These are phyloP conservation scores for Neelides sp. DNA, from an alignment of 1,140 invertebrate species.

Conservation along the genomic window DNA sequence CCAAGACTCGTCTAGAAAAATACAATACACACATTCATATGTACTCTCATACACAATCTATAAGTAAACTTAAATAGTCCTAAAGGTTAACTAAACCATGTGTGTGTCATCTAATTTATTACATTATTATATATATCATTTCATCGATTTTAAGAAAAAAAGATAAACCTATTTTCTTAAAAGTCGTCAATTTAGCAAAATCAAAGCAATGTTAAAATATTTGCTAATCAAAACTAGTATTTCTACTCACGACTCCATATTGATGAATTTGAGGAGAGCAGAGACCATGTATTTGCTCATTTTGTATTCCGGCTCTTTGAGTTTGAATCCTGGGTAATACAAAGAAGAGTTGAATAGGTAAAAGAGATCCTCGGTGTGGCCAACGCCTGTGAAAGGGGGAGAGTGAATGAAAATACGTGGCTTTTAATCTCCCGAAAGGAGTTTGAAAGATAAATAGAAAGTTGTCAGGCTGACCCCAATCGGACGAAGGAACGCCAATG, in stretches of 20 bases:
- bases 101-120: not conserved
- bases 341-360: constrained; percentile 21
- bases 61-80: not conserved
- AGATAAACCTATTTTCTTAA: not conserved
- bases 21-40: too few relatives aligned
- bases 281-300: constrained; percentile 22
- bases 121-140: not conserved
- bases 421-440: too few relatives aligned
- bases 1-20: constrained; percentile 15
- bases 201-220: constrained; percentile 14
- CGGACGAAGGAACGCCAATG: constrained; percentile 3
- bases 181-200: constrained; percentile 14
- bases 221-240: too few relatives aligned
- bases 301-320: constrained; percentile 14
- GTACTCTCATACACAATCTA: too few relatives aligned
- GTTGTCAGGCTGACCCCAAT: constrained; percentile 22
- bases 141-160: constrained; percentile 5
- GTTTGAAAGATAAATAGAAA: too few relatives aligned
- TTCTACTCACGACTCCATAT: too few relatives aligned
- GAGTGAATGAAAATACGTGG: too few relatives aligned
- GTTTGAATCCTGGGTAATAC: constrained; percentile 13
- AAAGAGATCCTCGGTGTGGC: constrained; percentile 21
- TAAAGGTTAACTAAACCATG: not conserved
- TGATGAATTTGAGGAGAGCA: too few relatives aligned
- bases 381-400: constrained; percentile 11